phyloP scores from a whole-genome alignment of 2,888 invertebrate species.

The Anaspis maculata region DNA sequence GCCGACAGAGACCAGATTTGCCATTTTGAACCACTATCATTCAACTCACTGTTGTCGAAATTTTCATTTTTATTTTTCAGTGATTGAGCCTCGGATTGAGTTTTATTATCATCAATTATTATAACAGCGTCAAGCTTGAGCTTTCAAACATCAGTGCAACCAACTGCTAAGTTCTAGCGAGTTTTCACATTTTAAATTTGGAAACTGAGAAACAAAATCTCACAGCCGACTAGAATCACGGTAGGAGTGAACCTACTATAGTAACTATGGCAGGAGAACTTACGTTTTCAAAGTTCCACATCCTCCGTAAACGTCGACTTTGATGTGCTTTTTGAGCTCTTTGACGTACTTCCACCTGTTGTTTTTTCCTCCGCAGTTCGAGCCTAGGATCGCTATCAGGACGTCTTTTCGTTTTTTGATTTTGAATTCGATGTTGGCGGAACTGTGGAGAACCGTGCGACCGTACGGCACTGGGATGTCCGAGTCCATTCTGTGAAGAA shows the following conservation, averaged over 20 bases:
- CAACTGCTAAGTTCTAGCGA: neutral
- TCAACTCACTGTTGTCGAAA: too few species aligned
- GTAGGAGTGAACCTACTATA: too few species aligned
- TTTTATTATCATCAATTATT: too few species aligned
- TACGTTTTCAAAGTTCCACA: conserved; percentile 43
- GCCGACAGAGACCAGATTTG: too few species aligned
- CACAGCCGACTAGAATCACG: too few species aligned
- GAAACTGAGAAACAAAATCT: too few species aligned
- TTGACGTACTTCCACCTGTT: conserved; percentile 47
- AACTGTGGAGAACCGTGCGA: conserved; percentile 41
- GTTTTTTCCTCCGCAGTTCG: conserved; percentile 49
- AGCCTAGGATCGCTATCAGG: conserved; percentile 49
- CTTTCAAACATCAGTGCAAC: too few species aligned
- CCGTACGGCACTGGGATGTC: conserved; percentile 63
- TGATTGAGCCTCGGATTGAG: too few species aligned
- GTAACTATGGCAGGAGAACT: neutral
- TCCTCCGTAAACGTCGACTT: conserved; percentile 49
- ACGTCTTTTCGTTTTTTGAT: conserved; percentile 40
- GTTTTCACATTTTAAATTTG: neutral
- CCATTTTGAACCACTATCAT: too few species aligned
- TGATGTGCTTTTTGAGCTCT: conserved; percentile 50
- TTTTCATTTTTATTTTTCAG: too few species aligned
- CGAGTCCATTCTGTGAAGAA: conserved; percentile 46
- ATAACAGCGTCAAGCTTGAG: too few species aligned
- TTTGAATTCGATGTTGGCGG: neutral